Evolutionary conservation across 1,140 invertebrate species (phyloP).

Genomic region (Drosophila seguyi): DNA sequence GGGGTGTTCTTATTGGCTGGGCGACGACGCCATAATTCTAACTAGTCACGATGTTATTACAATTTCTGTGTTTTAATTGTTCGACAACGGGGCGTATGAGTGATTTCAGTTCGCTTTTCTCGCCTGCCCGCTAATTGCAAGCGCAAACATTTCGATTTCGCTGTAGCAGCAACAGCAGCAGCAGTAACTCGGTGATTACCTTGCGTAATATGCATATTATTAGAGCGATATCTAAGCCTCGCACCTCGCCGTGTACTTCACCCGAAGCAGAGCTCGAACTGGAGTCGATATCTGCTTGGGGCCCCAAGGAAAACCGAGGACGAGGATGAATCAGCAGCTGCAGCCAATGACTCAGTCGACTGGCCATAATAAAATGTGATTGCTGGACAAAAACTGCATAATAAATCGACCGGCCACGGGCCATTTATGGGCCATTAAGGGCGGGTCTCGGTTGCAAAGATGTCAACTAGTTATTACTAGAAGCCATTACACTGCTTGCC

Average conservation of each 20-base stretch:
- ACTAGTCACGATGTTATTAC: constrained; percentile 81
- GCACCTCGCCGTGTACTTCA: constrained; percentile 63
- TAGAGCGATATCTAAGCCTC: constrained; percentile 47
- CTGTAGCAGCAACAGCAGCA: constrained; percentile 16
- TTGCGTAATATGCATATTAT: constrained; percentile 59
- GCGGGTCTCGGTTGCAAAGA: constrained; percentile 18
- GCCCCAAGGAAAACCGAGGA: constrained; percentile 38
- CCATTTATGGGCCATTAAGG: constrained; percentile 69
- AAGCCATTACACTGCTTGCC: not conserved
- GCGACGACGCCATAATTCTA: constrained; percentile 60
- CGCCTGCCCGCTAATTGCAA: constrained; percentile 69
- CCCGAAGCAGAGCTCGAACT: constrained; percentile 9
- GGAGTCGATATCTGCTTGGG: not conserved
- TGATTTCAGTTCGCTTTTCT: constrained; percentile 79
- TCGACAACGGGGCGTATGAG: constrained; percentile 69
- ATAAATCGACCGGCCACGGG: constrained; percentile 29
- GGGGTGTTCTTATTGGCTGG: constrained; percentile 27
- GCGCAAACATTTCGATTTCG: constrained; percentile 54
- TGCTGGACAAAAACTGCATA: constrained; percentile 62
- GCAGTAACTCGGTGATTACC: constrained; percentile 41
- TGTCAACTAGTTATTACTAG: constrained; percentile 23
- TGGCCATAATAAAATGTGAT: constrained; percentile 58
- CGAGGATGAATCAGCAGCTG: constrained; percentile 61
- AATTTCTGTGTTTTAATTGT: constrained; percentile 80
- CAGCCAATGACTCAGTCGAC: constrained; percentile 70